A percentile compares a stretch with the other conserved stretches of the same genome.
These are phyloP conservation scores for Etheostoma spectabile DNA, from an alignment of 2,113 vertebrate species.

Conservation along the genomic window DNA sequence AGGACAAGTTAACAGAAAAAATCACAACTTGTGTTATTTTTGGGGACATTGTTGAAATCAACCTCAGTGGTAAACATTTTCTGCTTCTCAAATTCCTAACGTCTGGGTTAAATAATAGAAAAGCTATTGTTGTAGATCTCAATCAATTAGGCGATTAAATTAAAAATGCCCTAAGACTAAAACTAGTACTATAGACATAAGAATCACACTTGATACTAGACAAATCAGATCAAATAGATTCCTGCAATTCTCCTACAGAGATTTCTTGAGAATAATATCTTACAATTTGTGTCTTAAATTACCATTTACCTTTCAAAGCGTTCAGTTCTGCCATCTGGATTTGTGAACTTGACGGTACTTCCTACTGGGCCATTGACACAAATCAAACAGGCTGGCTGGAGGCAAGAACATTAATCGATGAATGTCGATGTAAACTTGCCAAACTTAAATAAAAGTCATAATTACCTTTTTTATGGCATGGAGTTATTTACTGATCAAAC, in stretches of 20 bases:
- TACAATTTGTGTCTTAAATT: background rate
- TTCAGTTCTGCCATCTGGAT: background rate
- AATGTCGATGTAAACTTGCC: background rate
- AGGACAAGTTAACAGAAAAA: slow-evolving; percentile 1
- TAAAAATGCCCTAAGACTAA: background rate
- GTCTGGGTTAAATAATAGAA: background rate
- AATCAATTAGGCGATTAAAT: background rate
- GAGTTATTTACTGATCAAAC: background rate
- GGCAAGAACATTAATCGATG: slow-evolving; percentile 6
- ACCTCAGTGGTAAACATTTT: background rate
- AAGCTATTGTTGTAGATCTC: background rate
- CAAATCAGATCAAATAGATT: background rate
- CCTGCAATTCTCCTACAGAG: background rate
- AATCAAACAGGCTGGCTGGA: slow-evolving; percentile 78
- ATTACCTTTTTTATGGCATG: background rate
- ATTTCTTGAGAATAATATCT: background rate
- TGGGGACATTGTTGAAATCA: background rate
- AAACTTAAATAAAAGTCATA: background rate
- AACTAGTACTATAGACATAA: too few species aligned
- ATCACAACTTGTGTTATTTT: background rate
- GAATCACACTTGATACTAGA: background rate
- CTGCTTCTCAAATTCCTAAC: background rate
- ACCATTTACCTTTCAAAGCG: slow-evolving; percentile 15
- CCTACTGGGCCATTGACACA: slow-evolving; percentile 76
- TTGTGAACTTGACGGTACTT: background rate